phyloP scores from a whole-genome alignment of 2,113 vertebrate species.

The Stomatorhinus ivindoensis region DNA sequence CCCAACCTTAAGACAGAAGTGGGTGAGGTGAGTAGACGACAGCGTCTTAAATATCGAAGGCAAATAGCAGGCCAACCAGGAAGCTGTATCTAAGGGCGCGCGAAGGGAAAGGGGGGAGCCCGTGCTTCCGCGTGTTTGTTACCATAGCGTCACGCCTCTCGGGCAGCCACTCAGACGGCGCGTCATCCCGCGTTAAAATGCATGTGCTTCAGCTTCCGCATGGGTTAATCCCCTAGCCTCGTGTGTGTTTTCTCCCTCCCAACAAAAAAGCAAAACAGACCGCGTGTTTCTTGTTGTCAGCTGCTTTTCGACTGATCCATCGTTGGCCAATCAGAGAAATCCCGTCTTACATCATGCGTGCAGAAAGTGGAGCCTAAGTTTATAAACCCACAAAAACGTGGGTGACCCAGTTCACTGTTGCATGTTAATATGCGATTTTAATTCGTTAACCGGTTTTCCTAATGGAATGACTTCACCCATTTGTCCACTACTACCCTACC shows the following conservation, averaged over 20 bases:
- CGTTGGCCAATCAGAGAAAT: not conserved
- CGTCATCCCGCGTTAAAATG: constrained; percentile 30
- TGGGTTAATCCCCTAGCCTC: constrained; percentile 18
- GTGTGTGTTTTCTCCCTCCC: constrained; percentile 32
- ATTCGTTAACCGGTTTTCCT: not conserved
- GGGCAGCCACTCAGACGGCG: constrained; percentile 44
- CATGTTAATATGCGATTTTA: not conserved
- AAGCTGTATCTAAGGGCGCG: constrained; percentile 62
- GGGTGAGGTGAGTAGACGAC: constrained; percentile 46
- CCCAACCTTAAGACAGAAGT: constrained; percentile 51
- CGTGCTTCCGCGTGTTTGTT: constrained; percentile 56
- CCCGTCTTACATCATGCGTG: not conserved
- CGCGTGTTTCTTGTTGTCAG: constrained; percentile 47
- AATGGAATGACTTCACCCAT: not conserved
- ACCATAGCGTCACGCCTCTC: constrained; percentile 54
- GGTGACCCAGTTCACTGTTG: not conserved
- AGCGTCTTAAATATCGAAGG: constrained; percentile 44
- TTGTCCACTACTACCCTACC: not conserved
- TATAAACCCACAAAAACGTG: not conserved
- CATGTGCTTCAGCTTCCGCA: constrained; percentile 22
- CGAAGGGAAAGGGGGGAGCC: constrained; percentile 60
- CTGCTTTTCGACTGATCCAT: not conserved
- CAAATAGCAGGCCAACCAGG: constrained; percentile 57
- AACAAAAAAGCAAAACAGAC: constrained; percentile 46
- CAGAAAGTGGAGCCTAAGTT: not conserved